Evolutionary conservation across 2,113 vertebrate genomes (phyloP), one percentile per base, ranked within the genome.

Genomic region (Fregata magnificens): DNA sequence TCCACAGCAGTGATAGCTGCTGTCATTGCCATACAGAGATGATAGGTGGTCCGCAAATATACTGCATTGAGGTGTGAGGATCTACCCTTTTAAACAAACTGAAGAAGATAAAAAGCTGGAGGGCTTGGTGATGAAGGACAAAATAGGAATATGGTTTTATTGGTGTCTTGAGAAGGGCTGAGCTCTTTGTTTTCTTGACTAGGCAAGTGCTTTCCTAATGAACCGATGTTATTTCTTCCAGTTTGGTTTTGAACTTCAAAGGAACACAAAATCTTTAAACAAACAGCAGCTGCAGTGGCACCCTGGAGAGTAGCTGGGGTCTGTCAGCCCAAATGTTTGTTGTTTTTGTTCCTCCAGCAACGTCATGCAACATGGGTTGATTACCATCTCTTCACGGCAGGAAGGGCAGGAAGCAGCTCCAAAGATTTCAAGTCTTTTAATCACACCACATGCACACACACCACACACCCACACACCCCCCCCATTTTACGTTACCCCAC

Each of bases 231-330:
- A 69, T 34, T 95, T 90, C 63, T 59, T 85, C 73, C 82, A 77
- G 52, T 92, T 91, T 79, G 59, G 32, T 63, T 97, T 95, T 94
- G 91, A 90, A 82, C 89, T 95, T 95, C 73, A 95, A 81, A 95
- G 66, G 55, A 74, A 47, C n/a, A 50, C 63, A 86, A 38, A 77
- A 62, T 88, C 55, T 93, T 78, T 56, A 93, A 88, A 88, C 92
- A 96, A 95, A 65, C 42, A 69, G 74, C 86, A 91, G 85, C 94
- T 87, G 82, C 90, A 69, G 58, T 73, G 58, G 72, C 81, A 79
- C 92, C 89, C 95, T 93, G 72, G 71, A 93, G 94, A 80, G 72
- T 36, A 69, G 28, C 45, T 72, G 63, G 70, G 53, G 38, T 83
- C 63, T 65, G n/a, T 82, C 44, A 73, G 28, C 42, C 18, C 74